Evolutionary conservation across 2,113 vertebrate genomes (phyloP).

Genomic region (Struthio camelus): DNA sequence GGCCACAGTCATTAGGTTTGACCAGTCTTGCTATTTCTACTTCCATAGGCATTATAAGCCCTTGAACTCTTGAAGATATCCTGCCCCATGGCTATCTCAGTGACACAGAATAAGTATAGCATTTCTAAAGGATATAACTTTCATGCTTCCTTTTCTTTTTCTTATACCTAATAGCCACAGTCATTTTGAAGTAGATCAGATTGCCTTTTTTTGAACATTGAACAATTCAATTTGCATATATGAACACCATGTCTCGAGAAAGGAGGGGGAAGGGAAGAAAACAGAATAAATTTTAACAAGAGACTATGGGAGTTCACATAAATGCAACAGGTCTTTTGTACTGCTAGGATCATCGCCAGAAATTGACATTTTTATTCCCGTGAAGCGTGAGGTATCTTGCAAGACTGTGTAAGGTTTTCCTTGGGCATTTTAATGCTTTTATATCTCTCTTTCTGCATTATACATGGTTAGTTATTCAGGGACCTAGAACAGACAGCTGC

Average conservation of each 20-base stretch:
- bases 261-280: not conserved
- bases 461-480: not conserved
- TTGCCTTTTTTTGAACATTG: not conserved
- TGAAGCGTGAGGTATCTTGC: not conserved
- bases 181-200: not conserved
- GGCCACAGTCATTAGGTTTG: not conserved
- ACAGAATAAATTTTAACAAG: not conserved
- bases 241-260: not conserved
- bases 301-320: not conserved
- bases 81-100: not conserved
- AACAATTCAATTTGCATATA: not conserved
- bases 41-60: not conserved
- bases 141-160: not conserved
- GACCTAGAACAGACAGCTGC: not conserved
- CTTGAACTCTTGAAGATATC: not conserved
- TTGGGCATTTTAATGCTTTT: constrained; percentile 11
- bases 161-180: not conserved
- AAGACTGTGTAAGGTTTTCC: not conserved
- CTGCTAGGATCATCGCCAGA: not conserved
- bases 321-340: not conserved
- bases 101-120: not conserved
- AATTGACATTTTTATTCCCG: constrained; percentile 21
- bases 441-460: not conserved
- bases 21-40: not conserved
- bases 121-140: not conserved